A percentile compares a stretch with the other conserved stretches of the same genome.
Conservation (phyloP, 23 tunicate species). For the Halocynthia aurantium region DNA sequence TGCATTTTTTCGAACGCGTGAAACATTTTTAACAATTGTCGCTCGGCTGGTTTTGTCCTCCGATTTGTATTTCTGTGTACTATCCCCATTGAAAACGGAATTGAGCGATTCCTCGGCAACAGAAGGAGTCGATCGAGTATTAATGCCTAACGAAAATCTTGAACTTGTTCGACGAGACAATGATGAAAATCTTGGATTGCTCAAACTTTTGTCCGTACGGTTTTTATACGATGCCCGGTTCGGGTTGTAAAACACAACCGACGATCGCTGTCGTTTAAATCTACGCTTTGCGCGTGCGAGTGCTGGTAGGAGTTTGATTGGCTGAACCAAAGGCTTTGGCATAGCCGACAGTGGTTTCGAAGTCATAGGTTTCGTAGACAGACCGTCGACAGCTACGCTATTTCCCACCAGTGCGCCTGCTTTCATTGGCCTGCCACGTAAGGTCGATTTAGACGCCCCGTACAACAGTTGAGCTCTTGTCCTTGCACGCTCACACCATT, state of each 20-base stretch:
- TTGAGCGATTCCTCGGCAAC: background rate
- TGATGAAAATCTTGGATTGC: too few species aligned
- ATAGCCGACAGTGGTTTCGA: conserved; percentile 54
- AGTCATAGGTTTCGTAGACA: conserved; percentile 47
- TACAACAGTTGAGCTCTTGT: conserved; percentile 37
- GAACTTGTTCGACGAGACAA: background rate
- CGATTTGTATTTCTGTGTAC: too few species aligned
- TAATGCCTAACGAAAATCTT: background rate
- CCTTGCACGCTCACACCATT: conserved; percentile 85
- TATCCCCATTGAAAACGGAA: too few species aligned
- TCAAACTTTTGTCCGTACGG: background rate
- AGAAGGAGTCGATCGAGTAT: background rate
- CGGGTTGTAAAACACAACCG: background rate
- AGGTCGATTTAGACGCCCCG: conserved; percentile 73
- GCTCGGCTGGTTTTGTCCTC: too few species aligned
- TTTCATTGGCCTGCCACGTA: conserved; percentile 53
- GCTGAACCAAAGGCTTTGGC: conserved; percentile 53
- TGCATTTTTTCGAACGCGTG: too few species aligned
- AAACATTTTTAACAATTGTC: too few species aligned
- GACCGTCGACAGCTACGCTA: conserved; percentile 70
- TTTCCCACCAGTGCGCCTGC: conserved; percentile 72
- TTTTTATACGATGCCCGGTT: background rate
- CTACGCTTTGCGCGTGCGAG: conserved; percentile 19
- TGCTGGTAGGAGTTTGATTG: conserved; percentile 49
- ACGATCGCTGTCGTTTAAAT: conserved; percentile 7